phyloP scores from a whole-genome alignment of 2,888 invertebrate genomes.

The Heliconius hortense region DNA sequence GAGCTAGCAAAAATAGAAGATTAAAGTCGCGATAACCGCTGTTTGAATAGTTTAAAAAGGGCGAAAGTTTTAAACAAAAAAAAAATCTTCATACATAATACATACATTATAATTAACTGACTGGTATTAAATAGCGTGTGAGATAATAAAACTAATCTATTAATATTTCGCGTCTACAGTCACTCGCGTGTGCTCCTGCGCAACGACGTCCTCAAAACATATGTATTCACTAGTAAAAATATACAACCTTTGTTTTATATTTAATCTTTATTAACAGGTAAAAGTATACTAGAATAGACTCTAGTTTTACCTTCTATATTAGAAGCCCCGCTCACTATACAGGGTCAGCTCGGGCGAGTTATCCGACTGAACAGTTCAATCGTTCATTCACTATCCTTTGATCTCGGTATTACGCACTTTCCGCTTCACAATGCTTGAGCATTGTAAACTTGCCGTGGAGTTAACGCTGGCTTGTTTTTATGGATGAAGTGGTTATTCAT shows the following conservation, averaged over 20 bases:
- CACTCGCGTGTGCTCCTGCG: too few relatives aligned
- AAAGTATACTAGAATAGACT: neutral
- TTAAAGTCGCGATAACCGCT: neutral
- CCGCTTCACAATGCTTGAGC: conserved; percentile 52
- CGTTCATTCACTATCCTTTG: conserved; percentile 73
- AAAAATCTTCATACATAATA: neutral
- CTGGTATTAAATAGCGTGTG: neutral
- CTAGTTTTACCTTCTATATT: conserved; percentile 14
- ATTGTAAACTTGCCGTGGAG: conserved; percentile 36
- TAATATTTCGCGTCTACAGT: too few relatives aligned
- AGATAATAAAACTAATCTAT: too few relatives aligned
- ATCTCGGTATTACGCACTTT: conserved; percentile 72
- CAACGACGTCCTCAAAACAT: too few relatives aligned
- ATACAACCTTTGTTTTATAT: neutral
- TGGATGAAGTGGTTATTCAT: conserved; percentile 13
- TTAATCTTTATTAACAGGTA: neutral
- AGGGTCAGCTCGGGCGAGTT: conserved; percentile 68
- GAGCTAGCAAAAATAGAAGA: neutral
- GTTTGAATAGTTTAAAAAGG: neutral
- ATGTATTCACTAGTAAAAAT: too few relatives aligned
- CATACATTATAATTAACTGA: neutral
- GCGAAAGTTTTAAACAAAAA: neutral
- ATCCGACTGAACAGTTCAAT: conserved; percentile 59
- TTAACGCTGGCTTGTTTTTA: conserved; percentile 26
- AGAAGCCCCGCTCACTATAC: conserved; percentile 15